Evolutionary conservation across 2,888 invertebrate species (phyloP), one percentile per base, ranked within the genome.

Genomic region (Erebia palarica): DNA sequence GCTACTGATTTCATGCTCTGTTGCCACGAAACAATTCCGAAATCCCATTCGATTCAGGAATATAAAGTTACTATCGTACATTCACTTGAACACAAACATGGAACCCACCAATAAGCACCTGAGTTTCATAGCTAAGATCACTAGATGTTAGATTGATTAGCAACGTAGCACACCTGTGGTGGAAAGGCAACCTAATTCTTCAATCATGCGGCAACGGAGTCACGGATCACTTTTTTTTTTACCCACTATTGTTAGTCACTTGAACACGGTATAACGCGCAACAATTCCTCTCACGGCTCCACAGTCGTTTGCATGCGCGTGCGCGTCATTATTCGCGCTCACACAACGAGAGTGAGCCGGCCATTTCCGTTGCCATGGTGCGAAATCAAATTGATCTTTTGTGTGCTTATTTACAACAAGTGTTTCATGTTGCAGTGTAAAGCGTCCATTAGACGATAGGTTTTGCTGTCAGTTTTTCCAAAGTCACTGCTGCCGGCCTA

Each of bases 1-100:
- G 66, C 49, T 18, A 59, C 47, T 86, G 84, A 89, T 89, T 88
- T 88, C 85, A 88, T 82, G 89, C 84, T 78, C 80, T 79, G 85
- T 61, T 86, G 84, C 76, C 66, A 74, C 71, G 79, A 84, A 84
- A 89, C 88, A 88, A 88, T 85, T 79, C 81, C 68, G 63, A 68
- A 76, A 72, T 72, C 67, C 71, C 75, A 75, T 64, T 71, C 67
- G 64, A 64, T 67, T 60, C 51, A 36, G 21, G 10, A 1, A 18
- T 18, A 57, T 57, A 21, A 21, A 57, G 18, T 21, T 13, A 57
- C 21, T 21, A 21, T n/a, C n/a, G 7, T 53, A 53, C n/a, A 53
- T 16, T 53, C 44, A 44, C 44, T 44, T 10, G 44, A 10, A 47
- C 44, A 47, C 47, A 3, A 47, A 47, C 11, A 47, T 11, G 11